Base-by-base conservation (phyloP, 2,888 invertebrate genomes). In the Ophion slaviceki region DNA sequence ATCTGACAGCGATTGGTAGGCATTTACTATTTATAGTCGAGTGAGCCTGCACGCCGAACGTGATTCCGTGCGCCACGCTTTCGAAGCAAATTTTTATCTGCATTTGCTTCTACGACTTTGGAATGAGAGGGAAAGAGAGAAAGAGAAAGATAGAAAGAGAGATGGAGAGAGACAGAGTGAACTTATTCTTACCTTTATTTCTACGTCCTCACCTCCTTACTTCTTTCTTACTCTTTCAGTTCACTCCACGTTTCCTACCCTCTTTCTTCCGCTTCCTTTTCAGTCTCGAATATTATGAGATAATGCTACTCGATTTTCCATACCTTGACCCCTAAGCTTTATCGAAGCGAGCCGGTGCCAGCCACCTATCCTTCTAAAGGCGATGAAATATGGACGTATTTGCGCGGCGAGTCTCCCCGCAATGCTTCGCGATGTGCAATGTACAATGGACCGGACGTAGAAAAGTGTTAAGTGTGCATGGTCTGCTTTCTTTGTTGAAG, bases 1-100 rank as follows among this genome's bases (percentile, higher is more conserved):
- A 88, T 88, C 88, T 88, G 88, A 88, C 88, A 88, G 88, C 88
- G 86, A 88, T 87, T 87, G 86, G 87, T 87, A 86, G 83, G 87
- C 86, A 84, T 84, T 84, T 80, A 82, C 85, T 88, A 88, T 88
- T 88, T 88, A 87, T 87, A 85, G 87, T 85, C 85, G 81, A 86
- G 84, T 84, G 84, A 84, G 80, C 75, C 84, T 87, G 84, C 84
- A 84, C 86, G 81, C 84, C 76, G 87, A 86, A 87, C 87, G 87
- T 87, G 88, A 88, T 86, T 88, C 87, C 88, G 87, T 88, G 88
- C 87, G 86, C 87, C 88, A 88, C 86, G 88, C 84, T 87, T 80
- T 71, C 81, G 76, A 47, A 72, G 70, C 59, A 20, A 80, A 82
- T 80, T 87, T 84, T 84, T 78, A 81, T 85, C 78, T 79, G 77